Evolutionary conservation across 2,113 vertebrate species (phyloP), one percentile per base, ranked within the genome.

Genomic region (Rhineura floridana): DNA sequence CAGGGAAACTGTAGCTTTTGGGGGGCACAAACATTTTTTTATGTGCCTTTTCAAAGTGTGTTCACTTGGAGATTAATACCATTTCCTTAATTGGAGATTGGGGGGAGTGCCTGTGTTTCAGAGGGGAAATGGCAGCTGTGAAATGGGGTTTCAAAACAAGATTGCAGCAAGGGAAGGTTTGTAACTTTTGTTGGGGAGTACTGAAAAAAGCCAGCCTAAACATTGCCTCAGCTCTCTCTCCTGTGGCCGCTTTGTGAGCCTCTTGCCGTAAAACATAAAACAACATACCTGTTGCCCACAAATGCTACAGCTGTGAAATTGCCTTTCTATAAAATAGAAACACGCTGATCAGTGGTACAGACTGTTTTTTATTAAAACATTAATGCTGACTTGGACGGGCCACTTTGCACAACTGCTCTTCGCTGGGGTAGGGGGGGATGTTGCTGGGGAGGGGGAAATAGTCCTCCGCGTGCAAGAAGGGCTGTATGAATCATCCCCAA

Each of bases 31-130:
- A 76, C 30, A 78, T 73, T 81, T 91, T 92, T 93, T 91, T 21
- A 19, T 92, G 72, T 90, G 90, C 90, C 93, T 91, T 92, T 91
- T 92, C 91, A 87, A 91, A 89, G 85, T 63, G 75, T 30, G 55
- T 91, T 92, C 90, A 91, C 85, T 72, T 59, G 48, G 92, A 84
- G 95, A 92, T 77, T 88, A 89, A 88, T 73, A 86, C 78, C 75
- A 0, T 92, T 59, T 87, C 36, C 80, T 28, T 78, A 21, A 52
- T 44, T 62, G 25, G 11, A 90, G 81, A 1, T 83, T 21, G 50
- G 90, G 12, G 13, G 9, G 4, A 1, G 30, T 13, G 42, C 75
- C 55, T 84, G 42, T 73, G 23, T 85, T 83, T 62, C 7, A 2
- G 81, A 89, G 79, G 77, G 33, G 83, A 50, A 85, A 87, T 90